These are phyloP conservation scores for Caenorhabditis zanzibari DNA, from an alignment of 2,888 invertebrate species.

Conservation along the genomic window DNA sequence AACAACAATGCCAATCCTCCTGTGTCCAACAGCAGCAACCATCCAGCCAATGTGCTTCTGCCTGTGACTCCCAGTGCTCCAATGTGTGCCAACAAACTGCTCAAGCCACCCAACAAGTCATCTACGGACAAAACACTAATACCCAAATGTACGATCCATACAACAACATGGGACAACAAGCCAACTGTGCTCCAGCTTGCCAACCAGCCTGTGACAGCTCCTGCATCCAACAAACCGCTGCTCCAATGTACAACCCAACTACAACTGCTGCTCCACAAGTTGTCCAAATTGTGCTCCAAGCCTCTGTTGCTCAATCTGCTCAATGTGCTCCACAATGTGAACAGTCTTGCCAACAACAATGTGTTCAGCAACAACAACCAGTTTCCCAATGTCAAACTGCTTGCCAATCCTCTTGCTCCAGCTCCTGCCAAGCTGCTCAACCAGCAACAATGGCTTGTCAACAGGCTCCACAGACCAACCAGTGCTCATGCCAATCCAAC, in stretches of 20 bases:
- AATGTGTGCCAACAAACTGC: constrained; percentile 55
- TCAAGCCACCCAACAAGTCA: constrained; percentile 51
- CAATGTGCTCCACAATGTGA: constrained; percentile 63
- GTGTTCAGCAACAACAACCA: constrained; percentile 65
- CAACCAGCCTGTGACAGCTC: constrained; percentile 60
- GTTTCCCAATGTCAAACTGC: constrained; percentile 51
- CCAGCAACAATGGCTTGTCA: constrained; percentile 67
- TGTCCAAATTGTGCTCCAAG: constrained; percentile 62
- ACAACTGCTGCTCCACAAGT: constrained; percentile 49
- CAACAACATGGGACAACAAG: constrained; percentile 53
- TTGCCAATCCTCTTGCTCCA: constrained; percentile 65
- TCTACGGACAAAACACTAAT: constrained; percentile 36
- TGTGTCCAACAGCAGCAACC: constrained; percentile 55
- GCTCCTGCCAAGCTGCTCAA: constrained; percentile 60
- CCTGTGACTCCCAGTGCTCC: constrained; percentile 56
- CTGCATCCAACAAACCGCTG: constrained; percentile 42
- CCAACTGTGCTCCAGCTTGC: constrained; percentile 58
- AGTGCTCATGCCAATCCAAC: constrained; percentile 51
- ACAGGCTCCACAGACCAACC: constrained; percentile 44
- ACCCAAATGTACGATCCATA: constrained; percentile 55
- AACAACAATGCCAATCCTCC: constrained; percentile 60
- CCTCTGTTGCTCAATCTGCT: constrained; percentile 61
- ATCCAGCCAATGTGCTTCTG: constrained; percentile 37
- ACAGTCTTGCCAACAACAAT: constrained; percentile 66
- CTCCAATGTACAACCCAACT: constrained; percentile 53